Base-by-base conservation (phyloP, 2,888 invertebrate genomes). In the Eudiplozoon nipponicum region DNA sequence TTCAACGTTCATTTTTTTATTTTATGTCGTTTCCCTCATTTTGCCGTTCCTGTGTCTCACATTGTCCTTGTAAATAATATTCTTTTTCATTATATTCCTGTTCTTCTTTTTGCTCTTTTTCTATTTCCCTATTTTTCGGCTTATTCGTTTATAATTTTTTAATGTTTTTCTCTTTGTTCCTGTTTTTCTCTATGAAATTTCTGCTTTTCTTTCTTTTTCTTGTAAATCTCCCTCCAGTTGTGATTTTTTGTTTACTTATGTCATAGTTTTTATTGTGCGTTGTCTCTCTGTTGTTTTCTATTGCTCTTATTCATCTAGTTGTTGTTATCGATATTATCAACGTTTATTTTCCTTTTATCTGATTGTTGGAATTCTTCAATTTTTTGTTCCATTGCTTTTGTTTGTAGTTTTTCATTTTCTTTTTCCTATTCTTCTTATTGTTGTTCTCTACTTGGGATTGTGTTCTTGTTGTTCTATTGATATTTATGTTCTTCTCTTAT, bases 401-500 rank as follows among this genome's bases (percentile, higher is more conserved):
- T 26, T 26, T 26, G 7, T 26, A 9, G 7, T 26, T 26, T 26
- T 26, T 26, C n/a, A 9, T 26, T 26, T 26, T 26, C n/a, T 26
- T 26, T 26, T 26, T 26, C n/a, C n/a, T 26, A 9, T 26, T 26
- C n/a, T 26, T 9, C n/a, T 26, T 26, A 9, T 26, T 26, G 7
- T 26, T 26, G 7, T 26, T 26, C n/a, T 26, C n/a, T 26, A 9
- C n/a, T 26, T 26, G 7, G 7, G 7, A 9, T 26, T 26, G 7
- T 26, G 7, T 26, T 26, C n/a, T 26, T 26, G 7, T 26, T 26
- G 7, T 33, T 22, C 34, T 19, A 11, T 3, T 39, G 15, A 22
- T 21, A 7, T 35, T 22, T 15, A 34, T 5, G 18, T 38, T 34
- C 15, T 36, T 17, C 19, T 35, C 18, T 18, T 21, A 19, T 35